Percentiles rank a stretch among this genome's conserved stretches.
Evolutionary conservation across 2,797 vertebrate genomes (phyloP).

Genomic region (Scolopax rusticola): DNA sequence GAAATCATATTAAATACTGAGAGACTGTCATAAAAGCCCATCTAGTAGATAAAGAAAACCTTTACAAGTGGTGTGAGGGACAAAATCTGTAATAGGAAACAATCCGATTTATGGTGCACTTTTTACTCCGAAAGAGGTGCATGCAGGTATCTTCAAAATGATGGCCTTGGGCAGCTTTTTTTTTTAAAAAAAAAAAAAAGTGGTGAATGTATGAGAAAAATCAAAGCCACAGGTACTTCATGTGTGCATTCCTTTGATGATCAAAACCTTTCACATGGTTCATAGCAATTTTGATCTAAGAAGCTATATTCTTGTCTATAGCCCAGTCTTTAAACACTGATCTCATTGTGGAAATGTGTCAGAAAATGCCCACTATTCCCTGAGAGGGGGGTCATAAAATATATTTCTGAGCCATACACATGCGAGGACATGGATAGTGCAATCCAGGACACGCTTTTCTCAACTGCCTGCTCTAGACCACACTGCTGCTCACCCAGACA

Average conservation of each 20-base stretch:
- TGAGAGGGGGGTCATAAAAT: not conserved
- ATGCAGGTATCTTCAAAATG: not conserved
- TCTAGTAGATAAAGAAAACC: not conserved
- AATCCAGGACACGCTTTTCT: not conserved
- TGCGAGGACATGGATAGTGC: rapidly evolving
- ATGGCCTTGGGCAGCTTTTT: not conserved
- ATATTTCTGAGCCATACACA: rapidly evolving
- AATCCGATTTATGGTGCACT: rapidly evolving
- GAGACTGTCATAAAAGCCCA: not conserved
- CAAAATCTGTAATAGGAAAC: not conserved
- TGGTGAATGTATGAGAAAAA: not conserved
- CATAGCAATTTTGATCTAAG: not conserved
- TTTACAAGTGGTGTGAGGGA: not conserved
- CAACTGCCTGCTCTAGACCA: not conserved
- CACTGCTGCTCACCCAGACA: not conserved
- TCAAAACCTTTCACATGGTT: not conserved
- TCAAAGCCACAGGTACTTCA: not conserved
- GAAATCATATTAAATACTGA: not conserved
- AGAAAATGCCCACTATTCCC: not conserved
- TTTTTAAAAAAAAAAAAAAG: not conserved
- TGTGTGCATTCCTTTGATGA: not conserved
- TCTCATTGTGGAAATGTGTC: not conserved
- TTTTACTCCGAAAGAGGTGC: not conserved
- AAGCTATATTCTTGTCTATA: not conserved
- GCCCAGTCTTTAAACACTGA: not conserved